Conservation (phyloP, 2,113 vertebrate genomes). For the Tragelaphus imberbis region DNA sequence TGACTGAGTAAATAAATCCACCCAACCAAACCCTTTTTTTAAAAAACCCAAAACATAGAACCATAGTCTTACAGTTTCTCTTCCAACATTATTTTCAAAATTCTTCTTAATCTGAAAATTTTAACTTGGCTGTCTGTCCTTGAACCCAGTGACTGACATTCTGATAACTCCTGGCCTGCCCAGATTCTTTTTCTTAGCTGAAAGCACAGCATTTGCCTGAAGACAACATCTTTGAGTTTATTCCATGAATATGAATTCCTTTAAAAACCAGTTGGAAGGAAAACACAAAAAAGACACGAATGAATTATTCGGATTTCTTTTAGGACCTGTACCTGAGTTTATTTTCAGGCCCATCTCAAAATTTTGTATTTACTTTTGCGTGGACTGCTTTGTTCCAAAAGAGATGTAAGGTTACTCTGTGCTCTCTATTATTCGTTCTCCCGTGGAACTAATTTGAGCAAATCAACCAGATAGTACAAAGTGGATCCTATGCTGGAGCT, state of each 20-base stretch:
- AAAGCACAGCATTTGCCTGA: constrained; percentile 7
- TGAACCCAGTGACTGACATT: background rate
- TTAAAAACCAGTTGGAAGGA: constrained; percentile 17
- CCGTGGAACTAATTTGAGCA: constrained; percentile 45
- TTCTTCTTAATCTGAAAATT: background rate
- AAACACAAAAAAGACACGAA: background rate
- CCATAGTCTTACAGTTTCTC: background rate
- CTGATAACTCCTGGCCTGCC: background rate
- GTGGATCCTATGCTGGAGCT: background rate
- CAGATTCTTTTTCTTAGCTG: background rate
- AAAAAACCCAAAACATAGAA: background rate
- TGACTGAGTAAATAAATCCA: background rate
- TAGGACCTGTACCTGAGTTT: background rate
- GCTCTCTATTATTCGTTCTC: constrained; percentile 32
- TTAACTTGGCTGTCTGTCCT: background rate
- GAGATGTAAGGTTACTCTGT: background rate
- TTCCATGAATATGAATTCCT: background rate
- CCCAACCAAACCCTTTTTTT: background rate
- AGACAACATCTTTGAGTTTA: background rate
- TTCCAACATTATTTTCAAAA: background rate
- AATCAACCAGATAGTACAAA: constrained; percentile 28
- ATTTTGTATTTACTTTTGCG: constrained; percentile 9
- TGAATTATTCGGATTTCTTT: constrained; percentile 13
- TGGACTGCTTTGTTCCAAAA: constrained; percentile 20
- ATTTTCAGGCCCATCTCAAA: constrained; percentile 9